Conservation (phyloP, 2,113 vertebrate genomes). For the Hippolais icterina region DNA sequence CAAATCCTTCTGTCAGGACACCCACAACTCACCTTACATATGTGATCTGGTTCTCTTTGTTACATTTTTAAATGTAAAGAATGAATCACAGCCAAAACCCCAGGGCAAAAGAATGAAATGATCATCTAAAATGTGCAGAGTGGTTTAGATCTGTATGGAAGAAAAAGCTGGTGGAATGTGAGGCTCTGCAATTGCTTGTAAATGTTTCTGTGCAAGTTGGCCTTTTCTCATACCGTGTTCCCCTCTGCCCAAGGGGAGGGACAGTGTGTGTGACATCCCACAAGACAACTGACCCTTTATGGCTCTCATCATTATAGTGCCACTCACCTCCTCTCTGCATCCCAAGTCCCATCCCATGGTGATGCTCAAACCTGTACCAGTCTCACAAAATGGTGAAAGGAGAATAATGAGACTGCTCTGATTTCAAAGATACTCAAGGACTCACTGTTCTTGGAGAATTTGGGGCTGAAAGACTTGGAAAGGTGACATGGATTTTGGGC, state of each 20-base stretch:
- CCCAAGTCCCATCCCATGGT: not conserved
- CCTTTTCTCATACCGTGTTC: not conserved
- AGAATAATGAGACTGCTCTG: not conserved
- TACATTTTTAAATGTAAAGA: not conserved
- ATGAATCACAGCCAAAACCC: not conserved
- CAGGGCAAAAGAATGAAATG: not conserved
- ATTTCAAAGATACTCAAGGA: not conserved
- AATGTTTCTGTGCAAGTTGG: not conserved
- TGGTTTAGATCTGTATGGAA: not conserved
- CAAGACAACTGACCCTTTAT: fast-evolving
- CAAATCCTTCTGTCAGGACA: not conserved
- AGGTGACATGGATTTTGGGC: not conserved
- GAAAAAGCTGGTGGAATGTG: not conserved
- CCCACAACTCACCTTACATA: not conserved
- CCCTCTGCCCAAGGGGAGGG: not conserved
- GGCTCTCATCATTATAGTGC: not conserved
- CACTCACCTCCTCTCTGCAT: not conserved
- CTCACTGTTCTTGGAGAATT: not conserved
- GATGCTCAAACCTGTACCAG: not conserved
- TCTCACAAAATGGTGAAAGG: not conserved
- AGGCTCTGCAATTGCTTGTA: not conserved
- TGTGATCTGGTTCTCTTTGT: not conserved
- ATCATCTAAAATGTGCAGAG: not conserved
- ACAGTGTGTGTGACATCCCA: not conserved
- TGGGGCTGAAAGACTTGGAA: not conserved